Evolutionary conservation across 1,140 invertebrate genomes (phyloP), one percentile per base, ranked within the genome.

Genomic region (Macrocentrus cingulum): DNA sequence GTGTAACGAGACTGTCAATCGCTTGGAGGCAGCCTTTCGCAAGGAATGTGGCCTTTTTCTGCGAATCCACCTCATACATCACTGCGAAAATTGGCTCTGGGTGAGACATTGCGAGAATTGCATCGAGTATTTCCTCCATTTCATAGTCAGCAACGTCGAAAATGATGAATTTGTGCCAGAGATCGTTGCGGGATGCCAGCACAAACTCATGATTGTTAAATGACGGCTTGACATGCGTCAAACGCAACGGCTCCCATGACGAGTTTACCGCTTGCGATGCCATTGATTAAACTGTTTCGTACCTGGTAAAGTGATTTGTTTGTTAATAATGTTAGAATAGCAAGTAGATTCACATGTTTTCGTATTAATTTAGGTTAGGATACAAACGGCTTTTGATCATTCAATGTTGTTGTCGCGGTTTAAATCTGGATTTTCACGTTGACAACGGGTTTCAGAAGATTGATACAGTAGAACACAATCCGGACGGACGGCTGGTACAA

Each of bases 91-190:
- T 22, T 3, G 72, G 59, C n/a, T 74, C 69, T 2, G 75, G 72
- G 2, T 71, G 61, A 18, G 71, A 75, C 0, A 59, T 49, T 2
- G 41, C 22, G 23, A 80, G 68, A 1, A 78, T 22, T 0, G 64
- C 41, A 22, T 70, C 67, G 2, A 80, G 37, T 1, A 78, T 39
- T 9, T 59, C 16, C 3, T 42, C 50, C 45, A 68, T 70, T 5
- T 68, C 63, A 4, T 63, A 64, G n/a, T 61, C 42, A 5, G 54
- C 66, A 2, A 64, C 55, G 11, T 71, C 56, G n/a, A 67, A 77
- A 13, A 80, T 19, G 41, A 80, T 74, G 16, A 79, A 80, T 62
- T 80, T 80, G 22, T 80, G 78, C 71, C 75, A 79, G 0, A 76
- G 52, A 53, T 79, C 72, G 39, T 70, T 69, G 9, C 74, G 59